Percentiles rank a stretch among this genome's conserved stretches.
Evolutionary conservation across 1,140 invertebrate species (phyloP).

Genomic region (Bombyx mandarina): DNA sequence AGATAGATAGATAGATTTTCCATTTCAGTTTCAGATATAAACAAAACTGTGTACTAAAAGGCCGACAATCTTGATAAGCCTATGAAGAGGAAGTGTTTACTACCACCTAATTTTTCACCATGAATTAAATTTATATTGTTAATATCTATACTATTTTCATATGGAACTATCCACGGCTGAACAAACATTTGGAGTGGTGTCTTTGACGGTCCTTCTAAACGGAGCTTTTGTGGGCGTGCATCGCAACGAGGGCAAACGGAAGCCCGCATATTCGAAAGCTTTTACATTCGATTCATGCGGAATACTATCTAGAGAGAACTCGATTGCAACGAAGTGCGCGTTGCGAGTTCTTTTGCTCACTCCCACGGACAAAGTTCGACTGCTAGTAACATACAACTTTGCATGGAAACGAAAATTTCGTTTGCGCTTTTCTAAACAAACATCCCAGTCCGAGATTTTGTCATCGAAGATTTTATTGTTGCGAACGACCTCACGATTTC

Average conservation of each 20-base stretch:
- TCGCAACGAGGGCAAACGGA: conserved; percentile 11
- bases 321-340: conserved; percentile 32
- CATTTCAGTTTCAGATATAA: no score
- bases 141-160: no score
- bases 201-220: not conserved
- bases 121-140: no score
- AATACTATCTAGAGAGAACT: conserved; percentile 33
- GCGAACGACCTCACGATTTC: no score
- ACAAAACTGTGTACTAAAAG: no score
- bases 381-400: conserved; percentile 18
- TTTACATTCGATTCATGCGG: conserved; percentile 34
- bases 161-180: not conserved
- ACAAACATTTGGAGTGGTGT: not conserved
- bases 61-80: no score
- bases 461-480: conserved; percentile 2
- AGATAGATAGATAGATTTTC: no score
- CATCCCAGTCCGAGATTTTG: conserved; percentile 7
- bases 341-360: conserved; percentile 29
- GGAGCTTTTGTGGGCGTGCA: not conserved
- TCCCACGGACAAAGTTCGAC: conserved; percentile 31
- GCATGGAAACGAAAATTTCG: conserved; percentile 15
- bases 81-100: no score
- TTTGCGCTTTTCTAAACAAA: conserved; percentile 30
- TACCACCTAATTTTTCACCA: no score
- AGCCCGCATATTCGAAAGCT: conserved; percentile 34